phyloP scores from a whole-genome alignment of 2,113 vertebrate species.

The Epinephelus lanceolatus region DNA sequence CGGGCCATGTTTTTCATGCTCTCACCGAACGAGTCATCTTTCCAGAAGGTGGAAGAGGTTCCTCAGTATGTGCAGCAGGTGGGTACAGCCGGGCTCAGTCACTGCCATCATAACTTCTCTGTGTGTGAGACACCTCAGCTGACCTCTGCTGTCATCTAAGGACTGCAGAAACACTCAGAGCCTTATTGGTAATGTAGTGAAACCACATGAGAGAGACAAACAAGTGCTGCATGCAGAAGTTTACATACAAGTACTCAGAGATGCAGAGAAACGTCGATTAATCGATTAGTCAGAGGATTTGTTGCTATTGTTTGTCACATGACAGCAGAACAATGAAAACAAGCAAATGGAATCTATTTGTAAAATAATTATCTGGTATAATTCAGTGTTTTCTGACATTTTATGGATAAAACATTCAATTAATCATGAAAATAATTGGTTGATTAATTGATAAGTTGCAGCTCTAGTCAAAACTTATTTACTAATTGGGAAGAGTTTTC shows the following conservation, averaged over 20 bases:
- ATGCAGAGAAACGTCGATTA: background rate
- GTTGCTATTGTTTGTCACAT: background rate
- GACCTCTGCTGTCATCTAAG: background rate
- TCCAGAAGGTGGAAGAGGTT: slow-evolving; percentile 87
- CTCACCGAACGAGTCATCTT: slow-evolving; percentile 88
- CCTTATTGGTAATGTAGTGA: background rate
- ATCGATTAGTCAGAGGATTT: background rate
- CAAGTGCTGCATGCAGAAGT: background rate
- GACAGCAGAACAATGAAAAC: background rate
- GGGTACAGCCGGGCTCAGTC: slow-evolving; percentile 33
- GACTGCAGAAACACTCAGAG: background rate
- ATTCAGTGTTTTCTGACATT: too few species aligned
- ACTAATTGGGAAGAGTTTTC: background rate
- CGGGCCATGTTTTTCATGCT: slow-evolving; percentile 88
- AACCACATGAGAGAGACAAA: background rate
- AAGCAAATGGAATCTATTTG: too few species aligned
- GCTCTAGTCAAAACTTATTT: background rate
- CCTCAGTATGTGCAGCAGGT: slow-evolving; percentile 92
- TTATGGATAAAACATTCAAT: too few species aligned
- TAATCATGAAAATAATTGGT: too few species aligned
- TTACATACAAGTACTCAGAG: background rate
- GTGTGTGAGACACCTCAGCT: background rate
- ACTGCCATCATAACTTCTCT: accelerated
- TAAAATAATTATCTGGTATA: too few species aligned
- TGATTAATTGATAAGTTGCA: too few species aligned